Base-by-base conservation (phyloP, 2,888 invertebrate species). In the Acleris sparsana region DNA sequence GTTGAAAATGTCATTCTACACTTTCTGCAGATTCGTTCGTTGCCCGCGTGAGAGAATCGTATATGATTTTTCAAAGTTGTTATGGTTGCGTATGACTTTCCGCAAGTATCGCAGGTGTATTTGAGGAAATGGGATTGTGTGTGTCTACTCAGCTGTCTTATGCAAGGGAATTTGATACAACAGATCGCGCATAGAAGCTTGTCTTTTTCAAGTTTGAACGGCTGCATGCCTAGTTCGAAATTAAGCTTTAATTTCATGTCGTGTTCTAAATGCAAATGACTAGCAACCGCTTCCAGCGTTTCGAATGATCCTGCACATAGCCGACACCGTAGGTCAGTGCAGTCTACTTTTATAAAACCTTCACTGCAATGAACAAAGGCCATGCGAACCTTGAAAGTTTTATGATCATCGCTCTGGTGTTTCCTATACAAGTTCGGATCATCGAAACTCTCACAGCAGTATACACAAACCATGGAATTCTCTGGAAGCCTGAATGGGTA, bases 401-500 rank as follows among this genome's bases (percentile, higher is more conserved):
- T 75, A 62, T 92, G 91, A 69, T 91, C 89, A 1, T 77, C 75
- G 52, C 80, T 78, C 89, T 91, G 90, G 63, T 92, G 92, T 18
- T 73, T 73, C 68, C 90, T 83, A 74, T 87, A 90, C 59, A 75
- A 71, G 3, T 78, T 64, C 3, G 88, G 84, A 53, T 87, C 84
- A 46, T 84, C 81, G 75, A 80, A 88, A 67, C 79, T 80, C 71
- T 89, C 89, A 67, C 83, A 82, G 80, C 92, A 92, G 80, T 86
- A 91, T 44, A 90, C 89, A 79, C 92, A 92, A 73, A 89, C 85
- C 84, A 92, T 86, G 60, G 78, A 75, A 65, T 87, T 83, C 71
- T 86, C 88, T 11, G 88, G 89, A 52, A 91, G 85, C 75, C 88
- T 84, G 86, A 92, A 92, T 74, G 92, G 92, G 83, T 88, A 90